Evolutionary conservation across 2,888 invertebrate species (phyloP).

Genomic region (Scrobipalpa costella): DNA sequence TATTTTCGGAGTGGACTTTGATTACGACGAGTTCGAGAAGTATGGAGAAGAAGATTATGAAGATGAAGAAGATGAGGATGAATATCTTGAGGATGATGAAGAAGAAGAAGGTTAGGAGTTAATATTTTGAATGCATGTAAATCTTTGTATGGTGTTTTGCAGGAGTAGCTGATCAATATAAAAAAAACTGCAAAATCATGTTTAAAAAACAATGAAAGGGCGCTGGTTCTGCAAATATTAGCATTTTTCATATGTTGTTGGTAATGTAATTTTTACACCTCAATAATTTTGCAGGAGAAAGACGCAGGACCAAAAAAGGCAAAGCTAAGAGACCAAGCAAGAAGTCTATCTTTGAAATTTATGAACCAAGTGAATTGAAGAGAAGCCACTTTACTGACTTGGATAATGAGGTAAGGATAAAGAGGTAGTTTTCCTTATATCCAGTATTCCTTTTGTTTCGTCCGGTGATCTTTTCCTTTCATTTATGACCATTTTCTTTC

Average conservation of each 20-base stretch:
- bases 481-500: no score
- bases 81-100: conserved; percentile 87
- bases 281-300: conserved; percentile 56
- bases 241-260: no score
- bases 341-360: conserved; percentile 95
- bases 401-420: conserved; percentile 86
- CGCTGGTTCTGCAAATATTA: no score
- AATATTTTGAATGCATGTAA: no score
- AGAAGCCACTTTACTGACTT: conserved; percentile 97
- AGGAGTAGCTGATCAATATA: no score
- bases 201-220: no score
- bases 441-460: no score
- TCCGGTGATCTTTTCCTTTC: no score
- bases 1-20: conserved; percentile 99
- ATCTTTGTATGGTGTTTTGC: no score
- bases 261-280: no score
- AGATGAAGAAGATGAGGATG: conserved; percentile 89
- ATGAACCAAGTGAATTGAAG: conserved; percentile 98
- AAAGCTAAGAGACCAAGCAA: conserved; percentile 88
- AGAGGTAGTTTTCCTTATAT: no score
- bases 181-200: no score
- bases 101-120: conserved; percentile 82
- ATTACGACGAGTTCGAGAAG: conserved; percentile 94
- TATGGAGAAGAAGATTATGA: conserved; percentile 93
- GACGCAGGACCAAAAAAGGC: conserved; percentile 87